Percentiles rank a stretch among this genome's conserved stretches.
phyloP scores from a whole-genome alignment of 2,888 invertebrate genomes.

The Acanthopleura granulata region DNA sequence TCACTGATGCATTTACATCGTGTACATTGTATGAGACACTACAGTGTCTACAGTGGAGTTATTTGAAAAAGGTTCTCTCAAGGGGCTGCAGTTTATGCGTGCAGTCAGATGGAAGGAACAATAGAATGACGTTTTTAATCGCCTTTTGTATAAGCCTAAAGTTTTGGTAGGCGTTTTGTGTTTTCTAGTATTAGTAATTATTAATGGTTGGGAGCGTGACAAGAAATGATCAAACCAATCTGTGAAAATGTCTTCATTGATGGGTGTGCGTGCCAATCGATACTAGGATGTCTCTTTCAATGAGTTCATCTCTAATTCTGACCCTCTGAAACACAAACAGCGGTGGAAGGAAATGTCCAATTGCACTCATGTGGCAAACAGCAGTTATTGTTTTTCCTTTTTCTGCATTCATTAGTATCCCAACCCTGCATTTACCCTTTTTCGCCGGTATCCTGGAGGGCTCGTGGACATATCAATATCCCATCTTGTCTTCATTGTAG shows the following conservation, averaged over 20 bases:
- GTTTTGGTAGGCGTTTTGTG: too few relatives aligned
- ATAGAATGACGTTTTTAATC: slow-evolving; percentile 11
- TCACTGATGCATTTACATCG: too few relatives aligned
- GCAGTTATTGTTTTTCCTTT: too few relatives aligned
- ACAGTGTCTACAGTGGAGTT: not conserved
- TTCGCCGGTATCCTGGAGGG: too few relatives aligned
- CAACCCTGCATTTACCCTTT: too few relatives aligned
- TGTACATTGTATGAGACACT: too few relatives aligned
- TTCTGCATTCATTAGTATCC: too few relatives aligned
- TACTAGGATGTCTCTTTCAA: slow-evolving; percentile 2
- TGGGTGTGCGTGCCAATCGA: not conserved
- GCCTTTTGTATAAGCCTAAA: not conserved
- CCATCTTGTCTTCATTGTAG: too few relatives aligned
- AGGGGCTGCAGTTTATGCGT: slow-evolving; percentile 16
- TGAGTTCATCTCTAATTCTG: not conserved
- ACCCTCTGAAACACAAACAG: not conserved
- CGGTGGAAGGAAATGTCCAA: too few relatives aligned
- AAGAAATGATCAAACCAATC: slow-evolving; percentile 21
- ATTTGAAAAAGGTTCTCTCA: slow-evolving; percentile 14
- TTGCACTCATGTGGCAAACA: too few relatives aligned
- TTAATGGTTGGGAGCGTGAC: not conserved
- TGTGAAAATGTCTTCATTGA: slow-evolving; percentile 3
- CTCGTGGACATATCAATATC: too few relatives aligned
- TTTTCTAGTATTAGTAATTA: not conserved
- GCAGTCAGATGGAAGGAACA: slow-evolving; percentile 17